Base-by-base conservation (phyloP, 2,888 invertebrate species). In the Meandrusa payeni region DNA sequence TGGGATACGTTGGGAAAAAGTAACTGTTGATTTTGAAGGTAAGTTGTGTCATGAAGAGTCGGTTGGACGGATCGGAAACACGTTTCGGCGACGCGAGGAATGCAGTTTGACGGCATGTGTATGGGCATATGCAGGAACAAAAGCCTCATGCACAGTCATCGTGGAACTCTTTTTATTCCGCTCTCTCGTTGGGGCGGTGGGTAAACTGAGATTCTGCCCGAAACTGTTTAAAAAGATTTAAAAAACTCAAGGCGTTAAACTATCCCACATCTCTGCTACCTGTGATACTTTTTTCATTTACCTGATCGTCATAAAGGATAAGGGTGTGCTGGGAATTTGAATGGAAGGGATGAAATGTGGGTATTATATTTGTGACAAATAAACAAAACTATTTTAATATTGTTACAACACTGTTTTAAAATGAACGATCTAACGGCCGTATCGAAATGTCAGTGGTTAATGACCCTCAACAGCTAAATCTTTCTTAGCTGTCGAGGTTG, bases 71-170 rank as follows among this genome's bases (percentile, higher is more conserved):
- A 79, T 80, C 73, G 76, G 17, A 76, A 76, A 76, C 74, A 75
- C 79, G 85, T 75, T 78, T 82, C 78, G 80, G 76, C 77, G 76
- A 76, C 70, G 76, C 66, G 69, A 76, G 86, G 86, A 87, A 87
- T 87, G 86, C 76, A 70, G 87, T 79, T 79, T 77, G 87, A 86
- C 86, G 79, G 83, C 85, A 79, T 83, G 78, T 77, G 80, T 63
- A 59, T 62, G 65, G 62, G 58, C 59, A 65, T 78, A 72, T 82
- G 75, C 80, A 80, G 80, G 82, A 87, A 86, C 83, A 86, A 87
- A 83, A 87, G 86, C 78, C 80, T 77, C 77, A 69, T 77, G 80
- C 80, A 79, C 68, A 78, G 76, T 78, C 82, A 76, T 80, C 72
- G 68, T 69, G 66, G 71, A 69, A 75, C 68, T 78, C 67, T 75